phyloP scores from a whole-genome alignment of 1,140 invertebrate species.

The Ips nitidus region DNA sequence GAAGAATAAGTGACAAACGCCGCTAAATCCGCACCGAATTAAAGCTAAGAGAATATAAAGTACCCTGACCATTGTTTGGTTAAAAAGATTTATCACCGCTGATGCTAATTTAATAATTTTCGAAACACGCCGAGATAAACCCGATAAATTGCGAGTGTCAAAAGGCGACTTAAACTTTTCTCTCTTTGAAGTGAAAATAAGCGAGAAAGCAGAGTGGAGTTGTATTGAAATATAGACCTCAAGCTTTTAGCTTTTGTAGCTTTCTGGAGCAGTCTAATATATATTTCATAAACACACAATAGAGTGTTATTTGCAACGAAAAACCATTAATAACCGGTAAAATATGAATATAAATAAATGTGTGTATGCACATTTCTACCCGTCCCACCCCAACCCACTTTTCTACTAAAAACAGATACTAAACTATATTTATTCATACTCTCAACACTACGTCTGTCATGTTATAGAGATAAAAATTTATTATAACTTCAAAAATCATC shows the following conservation, averaged over 20 bases:
- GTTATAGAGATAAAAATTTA: too few relatives aligned
- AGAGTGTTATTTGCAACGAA: conserved; percentile 20
- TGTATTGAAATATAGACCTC: conserved; percentile 29
- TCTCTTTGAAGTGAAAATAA: conserved; percentile 29
- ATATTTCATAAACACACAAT: conserved; percentile 28
- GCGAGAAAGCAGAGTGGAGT: conserved; percentile 21
- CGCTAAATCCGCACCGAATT: conserved; percentile 26
- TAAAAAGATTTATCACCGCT: conserved; percentile 29
- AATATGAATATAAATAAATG: conserved; percentile 17
- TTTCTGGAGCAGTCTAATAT: conserved; percentile 23
- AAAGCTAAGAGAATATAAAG: conserved; percentile 33
- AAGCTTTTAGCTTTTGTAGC: conserved; percentile 31
- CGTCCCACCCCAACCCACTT: too few relatives aligned
- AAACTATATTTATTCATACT: too few relatives aligned
- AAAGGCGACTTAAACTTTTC: conserved; percentile 29
- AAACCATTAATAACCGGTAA: conserved; percentile 25
- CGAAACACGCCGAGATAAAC: conserved; percentile 29
- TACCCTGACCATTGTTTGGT: conserved; percentile 28
- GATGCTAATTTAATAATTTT: conserved; percentile 35
- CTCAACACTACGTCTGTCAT: too few relatives aligned
- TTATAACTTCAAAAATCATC: too few relatives aligned
- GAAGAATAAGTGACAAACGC: conserved; percentile 26
- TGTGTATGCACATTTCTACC: background rate
- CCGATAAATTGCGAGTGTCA: conserved; percentile 32
- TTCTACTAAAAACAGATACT: too few relatives aligned